phyloP scores from a whole-genome alignment of 2,113 vertebrate species.

The Diadophis punctatus region DNA sequence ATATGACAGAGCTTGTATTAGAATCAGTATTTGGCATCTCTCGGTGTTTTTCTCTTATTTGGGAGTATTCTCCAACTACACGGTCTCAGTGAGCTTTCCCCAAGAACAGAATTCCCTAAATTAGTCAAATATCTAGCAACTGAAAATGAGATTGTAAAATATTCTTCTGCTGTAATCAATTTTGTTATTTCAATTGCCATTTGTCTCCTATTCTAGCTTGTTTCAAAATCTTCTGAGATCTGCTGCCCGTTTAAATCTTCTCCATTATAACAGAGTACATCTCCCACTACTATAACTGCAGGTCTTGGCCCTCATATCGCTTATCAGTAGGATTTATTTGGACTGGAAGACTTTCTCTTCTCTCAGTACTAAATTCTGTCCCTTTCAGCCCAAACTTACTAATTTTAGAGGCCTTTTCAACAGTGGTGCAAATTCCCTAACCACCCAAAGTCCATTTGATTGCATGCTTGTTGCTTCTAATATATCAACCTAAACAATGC shows the following conservation, averaged over 20 bases:
- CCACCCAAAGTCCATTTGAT: not conserved
- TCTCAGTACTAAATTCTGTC: not conserved
- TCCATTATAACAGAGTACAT: not conserved
- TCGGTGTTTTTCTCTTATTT: not conserved
- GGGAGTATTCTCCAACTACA: not conserved
- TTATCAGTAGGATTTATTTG: not conserved
- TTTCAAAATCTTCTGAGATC: not conserved
- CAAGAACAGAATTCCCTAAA: not conserved
- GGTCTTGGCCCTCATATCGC: not conserved
- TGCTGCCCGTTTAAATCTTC: not conserved
- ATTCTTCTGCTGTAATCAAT: not conserved
- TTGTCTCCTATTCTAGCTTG: not conserved
- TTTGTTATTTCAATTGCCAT: not conserved
- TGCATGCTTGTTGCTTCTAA: not conserved
- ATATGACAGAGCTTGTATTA: not conserved
- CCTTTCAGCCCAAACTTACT: not conserved
- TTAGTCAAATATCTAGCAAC: not conserved
- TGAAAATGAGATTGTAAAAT: not conserved
- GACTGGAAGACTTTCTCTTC: not conserved
- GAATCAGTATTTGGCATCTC: not conserved
- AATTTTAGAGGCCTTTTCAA: not conserved
- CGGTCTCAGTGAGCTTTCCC: not conserved
- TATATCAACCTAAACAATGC: not conserved
- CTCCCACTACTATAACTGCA: not conserved
- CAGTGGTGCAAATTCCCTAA: not conserved